Conservation (phyloP, 2,113 vertebrate genomes). For the Baryphthengus martii region DNA sequence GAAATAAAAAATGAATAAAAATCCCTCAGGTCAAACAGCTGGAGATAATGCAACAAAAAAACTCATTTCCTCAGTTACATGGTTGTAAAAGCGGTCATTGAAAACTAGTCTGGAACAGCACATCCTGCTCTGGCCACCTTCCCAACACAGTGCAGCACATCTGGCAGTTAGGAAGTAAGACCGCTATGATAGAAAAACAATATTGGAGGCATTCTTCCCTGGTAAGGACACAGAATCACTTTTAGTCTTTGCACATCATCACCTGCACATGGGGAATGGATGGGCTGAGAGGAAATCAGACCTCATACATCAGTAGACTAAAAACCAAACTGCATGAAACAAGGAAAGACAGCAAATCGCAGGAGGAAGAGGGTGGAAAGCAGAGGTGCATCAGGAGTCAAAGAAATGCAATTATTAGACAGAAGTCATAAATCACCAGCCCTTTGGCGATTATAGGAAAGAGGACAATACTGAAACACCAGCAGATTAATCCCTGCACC, state of each 20-base stretch:
- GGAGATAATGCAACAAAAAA: background rate
- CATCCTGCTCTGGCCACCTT: slow-evolving; percentile 12
- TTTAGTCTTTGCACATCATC: background rate
- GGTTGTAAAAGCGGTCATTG: background rate
- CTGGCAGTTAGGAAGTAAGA: slow-evolving; percentile 1
- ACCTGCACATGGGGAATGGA: fast-evolving
- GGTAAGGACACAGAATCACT: fast-evolving
- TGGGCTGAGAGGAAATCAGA: background rate
- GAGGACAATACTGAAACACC: background rate
- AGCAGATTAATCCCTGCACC: background rate
- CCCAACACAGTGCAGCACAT: background rate
- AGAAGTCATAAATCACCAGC: background rate
- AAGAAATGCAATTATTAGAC: background rate
- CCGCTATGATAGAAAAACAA: background rate
- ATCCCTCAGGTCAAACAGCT: background rate
- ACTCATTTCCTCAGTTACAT: background rate
- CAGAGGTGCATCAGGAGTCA: background rate
- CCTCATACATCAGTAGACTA: background rate
- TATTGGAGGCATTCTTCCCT: background rate
- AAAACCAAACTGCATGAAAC: background rate
- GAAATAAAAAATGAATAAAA: background rate
- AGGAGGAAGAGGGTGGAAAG: background rate
- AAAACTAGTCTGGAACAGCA: background rate
- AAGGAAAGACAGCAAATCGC: background rate
- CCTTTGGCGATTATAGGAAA: background rate